Conservation (phyloP, 2,888 invertebrate species). For the Drosophila monieri region DNA sequence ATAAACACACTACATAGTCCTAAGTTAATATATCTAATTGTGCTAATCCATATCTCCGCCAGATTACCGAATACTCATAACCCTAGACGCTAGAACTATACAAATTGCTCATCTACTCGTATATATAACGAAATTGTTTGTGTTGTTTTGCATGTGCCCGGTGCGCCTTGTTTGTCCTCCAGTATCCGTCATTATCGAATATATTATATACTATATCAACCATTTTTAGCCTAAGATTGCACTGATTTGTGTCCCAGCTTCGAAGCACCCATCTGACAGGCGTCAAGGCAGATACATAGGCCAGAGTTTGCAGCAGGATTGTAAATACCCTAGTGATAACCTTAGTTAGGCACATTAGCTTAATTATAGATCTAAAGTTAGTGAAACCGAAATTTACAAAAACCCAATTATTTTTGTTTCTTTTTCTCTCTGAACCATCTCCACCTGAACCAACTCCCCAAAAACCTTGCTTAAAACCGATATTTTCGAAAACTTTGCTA, state of each 20-base stretch:
- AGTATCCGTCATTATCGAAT: conserved; percentile 4
- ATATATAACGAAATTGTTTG: conserved; percentile 68
- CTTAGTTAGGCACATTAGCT: conserved; percentile 59
- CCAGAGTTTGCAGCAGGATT: conserved; percentile 20
- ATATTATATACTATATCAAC: conserved; percentile 6
- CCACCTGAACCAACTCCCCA: conserved; percentile 37
- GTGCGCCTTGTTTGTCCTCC: conserved; percentile 51
- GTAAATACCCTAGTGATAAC: conserved; percentile 28
- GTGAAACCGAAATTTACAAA: conserved; percentile 72
- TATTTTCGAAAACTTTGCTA: conserved; percentile 46
- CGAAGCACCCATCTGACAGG: conserved; percentile 24
- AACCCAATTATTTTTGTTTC: conserved; percentile 78
- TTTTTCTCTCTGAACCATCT: conserved; percentile 70
- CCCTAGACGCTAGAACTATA: conserved; percentile 49
- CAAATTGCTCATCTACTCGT: conserved; percentile 39
- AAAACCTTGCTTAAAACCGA: conserved; percentile 64
- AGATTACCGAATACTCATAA: conserved; percentile 63
- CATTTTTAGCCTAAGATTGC: conserved; percentile 24
- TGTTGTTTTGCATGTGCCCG: conserved; percentile 79
- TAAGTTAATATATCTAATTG: conserved; percentile 64
- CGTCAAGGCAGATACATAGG: conserved; percentile 10
- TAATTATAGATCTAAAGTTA: conserved; percentile 51
- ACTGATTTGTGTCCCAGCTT: conserved; percentile 38
- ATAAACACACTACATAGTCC: conserved; percentile 33
- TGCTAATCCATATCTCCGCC: conserved; percentile 76